Evolutionary conservation across 2,113 vertebrate genomes (phyloP).

Genomic region (Merops nubicus): DNA sequence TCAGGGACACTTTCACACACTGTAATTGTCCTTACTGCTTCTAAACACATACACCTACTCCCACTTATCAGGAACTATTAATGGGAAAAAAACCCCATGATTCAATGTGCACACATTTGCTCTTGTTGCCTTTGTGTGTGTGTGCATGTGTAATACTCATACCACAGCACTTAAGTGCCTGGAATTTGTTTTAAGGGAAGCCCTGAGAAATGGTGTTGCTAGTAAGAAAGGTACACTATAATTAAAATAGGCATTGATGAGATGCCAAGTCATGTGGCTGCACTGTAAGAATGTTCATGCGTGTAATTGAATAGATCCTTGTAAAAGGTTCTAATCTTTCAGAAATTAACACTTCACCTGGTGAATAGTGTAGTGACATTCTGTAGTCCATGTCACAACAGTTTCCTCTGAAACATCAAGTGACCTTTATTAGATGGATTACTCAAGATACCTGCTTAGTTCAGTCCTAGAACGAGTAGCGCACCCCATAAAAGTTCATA

Average conservation of each 20-base stretch:
- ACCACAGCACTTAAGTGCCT: background rate
- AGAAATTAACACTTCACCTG: background rate
- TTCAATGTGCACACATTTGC: background rate
- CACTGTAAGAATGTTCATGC: background rate
- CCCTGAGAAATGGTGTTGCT: background rate
- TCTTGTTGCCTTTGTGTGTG: background rate
- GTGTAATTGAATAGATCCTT: background rate
- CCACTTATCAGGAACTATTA: background rate
- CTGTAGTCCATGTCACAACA: background rate
- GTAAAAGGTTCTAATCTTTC: background rate
- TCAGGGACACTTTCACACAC: background rate
- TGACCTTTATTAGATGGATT: background rate
- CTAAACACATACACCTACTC: background rate
- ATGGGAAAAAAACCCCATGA: background rate
- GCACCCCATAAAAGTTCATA: background rate
- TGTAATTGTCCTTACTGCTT: background rate
- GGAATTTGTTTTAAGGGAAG: background rate
- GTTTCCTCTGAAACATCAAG: background rate
- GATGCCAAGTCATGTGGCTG: background rate
- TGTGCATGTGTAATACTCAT: background rate
- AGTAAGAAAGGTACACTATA: background rate
- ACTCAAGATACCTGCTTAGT: background rate
- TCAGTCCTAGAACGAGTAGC: background rate
- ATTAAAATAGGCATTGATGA: background rate
- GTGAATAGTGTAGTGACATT: slow-evolving; percentile 3